phyloP scores from a whole-genome alignment of 1,140 invertebrate genomes.

The Musca domestica region DNA sequence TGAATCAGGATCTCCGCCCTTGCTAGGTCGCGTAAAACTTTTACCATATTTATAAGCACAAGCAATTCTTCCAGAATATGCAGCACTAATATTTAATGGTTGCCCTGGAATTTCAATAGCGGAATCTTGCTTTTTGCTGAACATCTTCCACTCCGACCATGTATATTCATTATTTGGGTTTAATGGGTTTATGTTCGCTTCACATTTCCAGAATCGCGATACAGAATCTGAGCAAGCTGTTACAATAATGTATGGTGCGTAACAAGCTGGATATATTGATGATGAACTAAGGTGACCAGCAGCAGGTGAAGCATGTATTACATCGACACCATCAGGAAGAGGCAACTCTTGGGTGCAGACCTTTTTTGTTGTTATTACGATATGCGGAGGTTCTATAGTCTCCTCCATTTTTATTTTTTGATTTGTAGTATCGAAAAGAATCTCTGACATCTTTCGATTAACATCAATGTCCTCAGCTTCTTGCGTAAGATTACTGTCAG shows the following conservation, averaged over 20 bases:
- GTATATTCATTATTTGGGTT: conserved; percentile 67
- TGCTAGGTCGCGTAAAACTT: conserved; percentile 77
- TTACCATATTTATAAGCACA: conserved; percentile 92
- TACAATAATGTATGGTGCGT: conserved; percentile 92
- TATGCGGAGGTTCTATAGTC: conserved; percentile 56
- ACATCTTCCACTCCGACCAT: conserved; percentile 90
- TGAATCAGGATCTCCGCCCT: conserved; percentile 70
- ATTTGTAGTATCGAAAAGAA: conserved; percentile 33
- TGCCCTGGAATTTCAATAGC: conserved; percentile 83
- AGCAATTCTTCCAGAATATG: conserved; percentile 94
- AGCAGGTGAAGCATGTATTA: conserved; percentile 87
- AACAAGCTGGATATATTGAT: conserved; percentile 96
- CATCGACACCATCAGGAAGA: conserved; percentile 85
- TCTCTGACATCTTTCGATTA: conserved; percentile 38
- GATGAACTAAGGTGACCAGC: conserved; percentile 97
- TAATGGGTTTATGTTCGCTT: conserved; percentile 52
- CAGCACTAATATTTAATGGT: conserved; percentile 91
- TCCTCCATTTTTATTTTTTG: conserved; percentile 37
- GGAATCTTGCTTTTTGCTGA: conserved; percentile 77
- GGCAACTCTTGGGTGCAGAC: conserved; percentile 82
- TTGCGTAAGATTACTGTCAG: conserved; percentile 82
- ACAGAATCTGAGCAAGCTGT: conserved; percentile 88
- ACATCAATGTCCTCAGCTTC: conserved; percentile 66
- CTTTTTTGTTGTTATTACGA: conserved; percentile 67
- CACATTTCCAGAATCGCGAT: conserved; percentile 81